These are phyloP conservation scores for Sinonovacula constricta DNA, from an alignment of 1,140 invertebrate genomes.

Conservation along the genomic window DNA sequence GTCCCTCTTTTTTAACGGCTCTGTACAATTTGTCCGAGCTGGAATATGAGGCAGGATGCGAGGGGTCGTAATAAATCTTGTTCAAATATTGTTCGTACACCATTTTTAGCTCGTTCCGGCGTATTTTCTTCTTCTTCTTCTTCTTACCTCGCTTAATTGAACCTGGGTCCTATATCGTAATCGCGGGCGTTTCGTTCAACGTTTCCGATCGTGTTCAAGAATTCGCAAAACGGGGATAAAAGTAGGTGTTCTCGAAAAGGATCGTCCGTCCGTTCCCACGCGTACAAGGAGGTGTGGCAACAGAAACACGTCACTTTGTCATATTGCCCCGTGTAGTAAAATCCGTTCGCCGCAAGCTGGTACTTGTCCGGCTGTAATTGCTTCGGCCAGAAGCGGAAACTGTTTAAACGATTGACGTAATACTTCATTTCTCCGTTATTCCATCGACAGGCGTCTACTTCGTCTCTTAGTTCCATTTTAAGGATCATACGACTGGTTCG, in stretches of 20 bases:
- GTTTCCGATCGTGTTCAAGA: neutral
- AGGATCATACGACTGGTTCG: too few relatives aligned
- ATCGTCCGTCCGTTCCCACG: neutral
- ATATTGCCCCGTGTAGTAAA: neutral
- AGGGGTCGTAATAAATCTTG: conserved; percentile 7
- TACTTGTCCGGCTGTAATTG: neutral
- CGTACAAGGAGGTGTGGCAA: neutral
- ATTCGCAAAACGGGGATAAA: too few relatives aligned
- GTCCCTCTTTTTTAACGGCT: neutral
- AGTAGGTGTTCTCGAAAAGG: too few relatives aligned
- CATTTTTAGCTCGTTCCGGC: too few relatives aligned
- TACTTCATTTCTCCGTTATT: neutral
- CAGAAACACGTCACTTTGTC: conserved; percentile 18
- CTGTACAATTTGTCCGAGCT: conserved; percentile 19
- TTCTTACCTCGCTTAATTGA: too few relatives aligned
- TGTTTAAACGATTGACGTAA: conserved; percentile 3
- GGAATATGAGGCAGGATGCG: neutral
- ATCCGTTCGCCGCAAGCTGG: neutral
- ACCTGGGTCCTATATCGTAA: too few relatives aligned
- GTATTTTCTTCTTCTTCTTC: too few relatives aligned
- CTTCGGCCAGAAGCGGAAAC: neutral
- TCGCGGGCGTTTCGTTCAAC: neutral
- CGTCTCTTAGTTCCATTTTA: too few relatives aligned
- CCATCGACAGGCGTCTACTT: too few relatives aligned
- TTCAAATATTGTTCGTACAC: conserved; percentile 34